Base-by-base conservation (phyloP, 2,797 vertebrate genomes). In the Prunella strophiata region DNA sequence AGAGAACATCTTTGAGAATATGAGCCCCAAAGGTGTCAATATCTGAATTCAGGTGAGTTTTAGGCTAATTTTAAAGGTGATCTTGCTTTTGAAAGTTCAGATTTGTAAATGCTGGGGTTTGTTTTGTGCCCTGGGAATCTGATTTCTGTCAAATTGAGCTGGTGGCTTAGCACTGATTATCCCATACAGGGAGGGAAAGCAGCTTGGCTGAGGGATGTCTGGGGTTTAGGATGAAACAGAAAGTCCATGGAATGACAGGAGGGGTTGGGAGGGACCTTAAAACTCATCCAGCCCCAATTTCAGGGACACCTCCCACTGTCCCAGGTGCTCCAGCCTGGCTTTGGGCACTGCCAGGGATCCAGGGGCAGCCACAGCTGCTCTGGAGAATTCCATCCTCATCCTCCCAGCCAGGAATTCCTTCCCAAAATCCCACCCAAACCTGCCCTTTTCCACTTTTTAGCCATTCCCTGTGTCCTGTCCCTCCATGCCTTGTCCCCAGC, bases 11-110 rank as follows among this genome's bases (percentile, higher is more conserved):
- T 72, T 34, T 32, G 83, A 88, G 71, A 91, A 42, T 59, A 42
- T 70, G 79, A 84, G 73, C 55, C 73, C 73, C 85, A 81, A 80
- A 88, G 88, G 76, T 83, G 76, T 88, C 82, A 58, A 9, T 72
- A 59, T 48, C 38, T 45, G 77, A 86, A 91, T 78, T 83, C n/a
- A 52, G 71, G 83, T 72, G n/a, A n/a, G 72, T 91, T 85, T 75
- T 20, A 54, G 70, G 16, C 47, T 81, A 19, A 70, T 89, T 92
- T 91, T 54, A 42, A 82, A 85, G 34, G 40, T 40, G 48, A 36
- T 32, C 36, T 83, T 70, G 42, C 52, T 70, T 85, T 52, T 19
- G n/a, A 15, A 86, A 86, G 76, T 57, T 75, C 1, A 3, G 43
- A 9, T 78, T 75, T 81, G 43, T 71, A 54, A 86, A 38, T 29